A percentile compares a stretch with the other conserved stretches of the same genome.
phyloP scores from a whole-genome alignment of 2,113 vertebrate species.

The Raphicerus campestris region DNA sequence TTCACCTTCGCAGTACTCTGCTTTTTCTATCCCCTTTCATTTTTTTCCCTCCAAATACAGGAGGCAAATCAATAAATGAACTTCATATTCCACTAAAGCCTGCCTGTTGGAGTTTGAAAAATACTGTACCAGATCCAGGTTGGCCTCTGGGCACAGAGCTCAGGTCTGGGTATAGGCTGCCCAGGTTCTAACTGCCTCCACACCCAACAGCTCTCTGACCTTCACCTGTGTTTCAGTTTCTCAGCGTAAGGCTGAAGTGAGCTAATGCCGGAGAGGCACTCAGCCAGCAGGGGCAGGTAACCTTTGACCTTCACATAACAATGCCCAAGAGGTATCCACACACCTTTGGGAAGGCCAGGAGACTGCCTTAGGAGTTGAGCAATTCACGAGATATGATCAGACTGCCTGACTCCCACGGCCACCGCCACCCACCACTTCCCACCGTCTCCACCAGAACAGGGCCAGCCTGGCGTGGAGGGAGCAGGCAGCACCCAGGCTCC shows the following conservation, averaged over 20 bases:
- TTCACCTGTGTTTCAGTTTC: not conserved
- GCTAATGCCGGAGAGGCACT: not conserved
- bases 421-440: not conserved
- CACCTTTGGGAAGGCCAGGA: not conserved
- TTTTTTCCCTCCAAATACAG: not conserved
- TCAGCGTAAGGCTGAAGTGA: not conserved
- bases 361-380: not conserved
- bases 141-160: rapidly evolving
- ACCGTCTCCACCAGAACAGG: not conserved
- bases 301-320: not conserved
- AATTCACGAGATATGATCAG: not conserved
- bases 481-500: not conserved
- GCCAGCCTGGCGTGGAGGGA: too few species aligned
- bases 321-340: not conserved
- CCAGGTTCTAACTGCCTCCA: not conserved
- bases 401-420: rapidly evolving
- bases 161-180: not conserved
- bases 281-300: not conserved
- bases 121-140: not conserved
- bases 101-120: not conserved
- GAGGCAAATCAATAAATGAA: not conserved
- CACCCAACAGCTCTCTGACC: not conserved
- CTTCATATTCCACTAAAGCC: not conserved
- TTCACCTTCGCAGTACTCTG: not conserved
- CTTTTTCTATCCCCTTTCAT: not conserved